phyloP scores from a whole-genome alignment of 1,140 invertebrate genomes.

The Cydia pomonella region DNA sequence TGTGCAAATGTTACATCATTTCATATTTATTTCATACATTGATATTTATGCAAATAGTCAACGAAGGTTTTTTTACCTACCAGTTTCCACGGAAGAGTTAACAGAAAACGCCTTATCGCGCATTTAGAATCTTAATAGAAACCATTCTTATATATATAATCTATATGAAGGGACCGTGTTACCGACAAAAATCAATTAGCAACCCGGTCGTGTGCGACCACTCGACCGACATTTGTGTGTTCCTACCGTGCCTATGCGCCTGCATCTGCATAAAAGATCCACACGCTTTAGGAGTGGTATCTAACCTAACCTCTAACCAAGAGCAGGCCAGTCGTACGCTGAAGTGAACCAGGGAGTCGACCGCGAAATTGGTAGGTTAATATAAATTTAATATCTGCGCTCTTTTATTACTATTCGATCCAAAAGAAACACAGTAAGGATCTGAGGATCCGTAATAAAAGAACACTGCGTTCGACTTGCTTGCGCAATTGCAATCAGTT shows the following conservation, averaged over 20 bases:
- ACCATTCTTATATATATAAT: slow-evolving; percentile 24
- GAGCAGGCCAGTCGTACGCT: not conserved
- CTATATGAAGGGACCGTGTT: slow-evolving; percentile 40
- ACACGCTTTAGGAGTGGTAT: slow-evolving; percentile 33
- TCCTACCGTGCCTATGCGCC: slow-evolving; percentile 48
- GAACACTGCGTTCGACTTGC: not conserved
- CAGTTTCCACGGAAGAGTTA: not conserved
- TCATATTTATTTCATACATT: too few species aligned
- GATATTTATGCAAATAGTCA: too few species aligned
- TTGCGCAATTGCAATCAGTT: slow-evolving; percentile 3
- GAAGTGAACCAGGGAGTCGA: too few species aligned
- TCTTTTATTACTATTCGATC: not conserved
- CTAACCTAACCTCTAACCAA: not conserved
- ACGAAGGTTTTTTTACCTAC: not conserved
- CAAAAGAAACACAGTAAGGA: not conserved
- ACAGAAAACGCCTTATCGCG: not conserved
- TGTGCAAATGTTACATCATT: too few species aligned
- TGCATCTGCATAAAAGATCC: slow-evolving; percentile 34
- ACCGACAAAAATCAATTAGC: slow-evolving; percentile 50
- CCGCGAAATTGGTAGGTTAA: too few species aligned
- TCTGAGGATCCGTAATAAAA: not conserved
- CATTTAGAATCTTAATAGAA: slow-evolving; percentile 13
- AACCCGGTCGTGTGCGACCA: slow-evolving; percentile 54
- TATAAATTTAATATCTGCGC: too few species aligned
- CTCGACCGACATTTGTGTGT: slow-evolving; percentile 43